phyloP scores from a whole-genome alignment of 2,113 vertebrate genomes.

The Cyprinodon brontotheroides region DNA sequence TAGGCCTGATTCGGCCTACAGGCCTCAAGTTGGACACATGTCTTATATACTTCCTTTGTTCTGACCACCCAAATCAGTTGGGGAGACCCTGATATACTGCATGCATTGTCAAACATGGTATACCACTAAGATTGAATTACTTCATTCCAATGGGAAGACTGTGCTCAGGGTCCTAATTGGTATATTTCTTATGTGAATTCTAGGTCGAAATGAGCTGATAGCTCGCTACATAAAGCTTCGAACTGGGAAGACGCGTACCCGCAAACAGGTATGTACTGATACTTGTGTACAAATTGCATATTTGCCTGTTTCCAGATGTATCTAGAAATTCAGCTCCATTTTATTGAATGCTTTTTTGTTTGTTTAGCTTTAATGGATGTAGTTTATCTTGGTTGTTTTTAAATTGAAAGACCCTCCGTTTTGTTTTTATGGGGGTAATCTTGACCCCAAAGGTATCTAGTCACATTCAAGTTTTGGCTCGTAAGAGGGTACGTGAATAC shows the following conservation, averaged over 20 bases:
- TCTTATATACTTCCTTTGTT: no score
- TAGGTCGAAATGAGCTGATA: slow-evolving; percentile 95
- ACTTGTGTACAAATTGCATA: not conserved
- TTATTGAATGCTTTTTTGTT: not conserved
- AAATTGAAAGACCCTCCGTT: slow-evolving; percentile 39
- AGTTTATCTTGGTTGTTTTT: not conserved
- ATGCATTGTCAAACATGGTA: not conserved
- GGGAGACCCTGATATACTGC: no score
- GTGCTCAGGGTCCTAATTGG: not conserved
- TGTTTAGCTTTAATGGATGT: not conserved
- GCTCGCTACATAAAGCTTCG: slow-evolving; percentile 95
- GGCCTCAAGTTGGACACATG: no score
- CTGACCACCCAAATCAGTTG: no score
- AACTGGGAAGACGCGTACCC: slow-evolving; percentile 93
- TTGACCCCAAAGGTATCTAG: slow-evolving; percentile 90
- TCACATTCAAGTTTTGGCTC: slow-evolving; percentile 99
- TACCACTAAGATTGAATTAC: not conserved
- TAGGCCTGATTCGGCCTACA: no score
- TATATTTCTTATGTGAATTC: not conserved
- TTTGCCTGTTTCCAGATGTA: not conserved
- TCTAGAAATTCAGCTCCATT: not conserved
- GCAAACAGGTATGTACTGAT: slow-evolving; percentile 87
- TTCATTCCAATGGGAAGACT: not conserved
- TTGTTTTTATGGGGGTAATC: slow-evolving; percentile 40
- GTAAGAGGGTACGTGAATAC: slow-evolving; percentile 98